These are phyloP conservation scores for Cylloceria caligata DNA, from an alignment of 2,888 invertebrate species.

Conservation along the genomic window DNA sequence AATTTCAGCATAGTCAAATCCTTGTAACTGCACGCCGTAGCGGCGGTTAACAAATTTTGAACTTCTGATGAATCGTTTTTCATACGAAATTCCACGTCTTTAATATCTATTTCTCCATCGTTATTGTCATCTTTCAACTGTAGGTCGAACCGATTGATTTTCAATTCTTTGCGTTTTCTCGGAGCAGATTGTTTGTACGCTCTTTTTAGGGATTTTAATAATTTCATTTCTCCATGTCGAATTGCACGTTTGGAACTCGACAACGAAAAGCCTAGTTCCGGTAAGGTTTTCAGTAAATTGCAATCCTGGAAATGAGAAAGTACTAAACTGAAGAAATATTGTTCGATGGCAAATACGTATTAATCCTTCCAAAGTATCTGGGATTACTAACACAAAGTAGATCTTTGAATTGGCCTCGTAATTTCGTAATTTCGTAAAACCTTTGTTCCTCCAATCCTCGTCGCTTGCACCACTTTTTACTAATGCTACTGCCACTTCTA, in stretches of 20 bases:
- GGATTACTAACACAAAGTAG: slow-evolving; percentile 89
- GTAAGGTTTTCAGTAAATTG: slow-evolving; percentile 86
- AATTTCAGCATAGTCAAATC: slow-evolving; percentile 91
- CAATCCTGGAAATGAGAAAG: slow-evolving; percentile 85
- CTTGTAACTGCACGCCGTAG: slow-evolving; percentile 88
- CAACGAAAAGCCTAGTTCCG: slow-evolving; percentile 86
- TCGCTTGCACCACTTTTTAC: slow-evolving; percentile 93
- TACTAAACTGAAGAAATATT: neutral
- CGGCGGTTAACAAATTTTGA: slow-evolving; percentile 88
- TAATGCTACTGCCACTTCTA: slow-evolving; percentile 76
- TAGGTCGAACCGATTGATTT: slow-evolving; percentile 89
- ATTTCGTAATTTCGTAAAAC: slow-evolving; percentile 97
- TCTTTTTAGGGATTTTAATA: slow-evolving; percentile 92
- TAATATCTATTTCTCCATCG: slow-evolving; percentile 89
- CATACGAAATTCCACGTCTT: slow-evolving; percentile 95
- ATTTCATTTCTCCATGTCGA: slow-evolving; percentile 95
- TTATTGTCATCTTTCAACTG: slow-evolving; percentile 87
- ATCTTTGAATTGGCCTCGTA: slow-evolving; percentile 94
- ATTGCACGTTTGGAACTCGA: slow-evolving; percentile 91
- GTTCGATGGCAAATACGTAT: neutral
- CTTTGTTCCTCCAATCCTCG: slow-evolving; percentile 98
- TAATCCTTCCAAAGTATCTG: neutral
- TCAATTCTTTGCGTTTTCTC: slow-evolving; percentile 91
- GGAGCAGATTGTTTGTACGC: slow-evolving; percentile 90
- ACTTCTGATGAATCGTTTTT: slow-evolving; percentile 91